phyloP scores from a whole-genome alignment of 1,140 invertebrate genomes.

The Epicauta chinensis region DNA sequence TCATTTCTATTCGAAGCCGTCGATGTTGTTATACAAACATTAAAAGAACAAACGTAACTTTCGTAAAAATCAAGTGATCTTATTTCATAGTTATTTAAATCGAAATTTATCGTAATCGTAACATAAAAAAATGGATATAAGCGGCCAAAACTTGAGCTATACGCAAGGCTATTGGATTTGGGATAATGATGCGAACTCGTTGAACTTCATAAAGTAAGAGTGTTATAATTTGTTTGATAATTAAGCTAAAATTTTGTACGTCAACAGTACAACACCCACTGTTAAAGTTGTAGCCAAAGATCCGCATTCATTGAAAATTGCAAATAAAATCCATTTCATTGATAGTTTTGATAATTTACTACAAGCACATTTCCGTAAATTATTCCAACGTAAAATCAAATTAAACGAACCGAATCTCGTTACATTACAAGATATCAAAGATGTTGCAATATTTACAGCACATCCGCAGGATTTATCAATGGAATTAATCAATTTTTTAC shows the following conservation, averaged over 20 bases:
- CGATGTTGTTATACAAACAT: background rate
- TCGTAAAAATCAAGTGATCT: constrained; percentile 3
- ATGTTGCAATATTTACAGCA: constrained; percentile 55
- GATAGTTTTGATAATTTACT: background rate
- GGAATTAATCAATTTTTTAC: constrained; percentile 53
- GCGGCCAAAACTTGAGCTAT: constrained; percentile 4
- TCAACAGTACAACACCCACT: too few relatives aligned
- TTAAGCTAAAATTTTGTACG: too few relatives aligned
- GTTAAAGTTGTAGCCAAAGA: background rate
- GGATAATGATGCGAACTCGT: constrained; percentile 19
- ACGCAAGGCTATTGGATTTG: constrained; percentile 30
- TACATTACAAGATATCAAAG: constrained; percentile 58
- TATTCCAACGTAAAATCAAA: constrained; percentile 50
- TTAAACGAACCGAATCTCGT: constrained; percentile 49
- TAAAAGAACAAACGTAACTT: constrained; percentile 2
- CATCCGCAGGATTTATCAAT: constrained; percentile 47
- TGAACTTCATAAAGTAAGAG: constrained; percentile 19
- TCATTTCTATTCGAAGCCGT: constrained; percentile 2
- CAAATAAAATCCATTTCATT: background rate
- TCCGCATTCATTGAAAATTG: background rate
- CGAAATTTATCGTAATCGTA: too few relatives aligned
- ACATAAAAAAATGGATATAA: constrained; percentile 4
- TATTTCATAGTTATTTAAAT: too few relatives aligned
- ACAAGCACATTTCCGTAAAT: constrained; percentile 51
- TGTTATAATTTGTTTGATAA: too few relatives aligned